These are phyloP conservation scores for Odontothrips loti DNA, from an alignment of 2,888 invertebrate genomes.

Conservation along the genomic window DNA sequence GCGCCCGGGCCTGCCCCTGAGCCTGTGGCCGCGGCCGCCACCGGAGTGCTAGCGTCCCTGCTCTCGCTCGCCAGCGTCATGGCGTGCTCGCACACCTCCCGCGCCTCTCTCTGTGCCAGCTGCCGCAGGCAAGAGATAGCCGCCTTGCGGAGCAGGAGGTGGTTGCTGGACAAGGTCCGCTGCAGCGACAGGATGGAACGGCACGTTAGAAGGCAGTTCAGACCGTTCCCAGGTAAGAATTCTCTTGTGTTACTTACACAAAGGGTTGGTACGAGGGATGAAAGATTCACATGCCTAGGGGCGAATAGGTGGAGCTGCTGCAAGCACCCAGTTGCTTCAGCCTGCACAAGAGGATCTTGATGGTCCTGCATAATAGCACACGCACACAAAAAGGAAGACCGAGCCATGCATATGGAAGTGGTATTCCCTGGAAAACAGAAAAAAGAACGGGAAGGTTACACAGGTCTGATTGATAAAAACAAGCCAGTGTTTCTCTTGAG, in stretches of 20 bases:
- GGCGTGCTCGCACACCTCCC: conserved; percentile 91
- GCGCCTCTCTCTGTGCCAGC: conserved; percentile 91
- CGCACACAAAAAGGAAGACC: conserved; percentile 84
- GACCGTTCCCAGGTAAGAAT: conserved; percentile 28
- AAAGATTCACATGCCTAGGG: conserved; percentile 88
- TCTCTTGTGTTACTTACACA: conserved; percentile 64
- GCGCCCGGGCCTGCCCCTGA: not conserved
- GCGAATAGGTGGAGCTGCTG: conserved; percentile 98
- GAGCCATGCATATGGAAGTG: conserved; percentile 66
- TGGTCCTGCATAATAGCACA: conserved; percentile 90
- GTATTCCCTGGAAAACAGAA: conserved; percentile 60
- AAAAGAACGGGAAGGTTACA: too few relatives aligned
- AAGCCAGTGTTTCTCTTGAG: too few relatives aligned
- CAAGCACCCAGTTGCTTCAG: conserved; percentile 92
- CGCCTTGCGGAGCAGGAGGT: conserved; percentile 85
- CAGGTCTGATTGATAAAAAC: conserved; percentile 28
- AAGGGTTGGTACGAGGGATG: conserved; percentile 84
- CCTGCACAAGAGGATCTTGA: conserved; percentile 85
- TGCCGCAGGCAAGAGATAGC: conserved; percentile 93
- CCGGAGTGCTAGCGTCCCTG: conserved; percentile 48
- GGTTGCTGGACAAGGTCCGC: conserved; percentile 82
- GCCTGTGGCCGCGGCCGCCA: not conserved
- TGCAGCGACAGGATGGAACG: too few relatives aligned
- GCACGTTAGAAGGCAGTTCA: not conserved
- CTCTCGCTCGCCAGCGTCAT: conserved; percentile 66